phyloP scores from a whole-genome alignment of 2,888 invertebrate species.

The Notocelia uddmanniana region DNA sequence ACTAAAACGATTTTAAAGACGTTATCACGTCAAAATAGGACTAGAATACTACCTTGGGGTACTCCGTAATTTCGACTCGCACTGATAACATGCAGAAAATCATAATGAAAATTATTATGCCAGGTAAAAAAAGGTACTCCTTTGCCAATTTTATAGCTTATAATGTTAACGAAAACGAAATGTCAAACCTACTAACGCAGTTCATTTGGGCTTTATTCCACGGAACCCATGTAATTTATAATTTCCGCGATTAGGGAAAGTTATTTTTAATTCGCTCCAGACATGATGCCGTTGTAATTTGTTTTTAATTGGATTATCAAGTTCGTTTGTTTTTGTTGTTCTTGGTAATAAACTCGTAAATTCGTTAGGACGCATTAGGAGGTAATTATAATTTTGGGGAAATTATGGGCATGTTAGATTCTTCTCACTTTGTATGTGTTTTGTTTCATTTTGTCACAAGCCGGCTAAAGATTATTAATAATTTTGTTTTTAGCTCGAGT shows the following conservation, averaged over 20 bases:
- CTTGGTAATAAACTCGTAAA: conserved; percentile 21
- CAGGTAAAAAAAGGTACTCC: no score
- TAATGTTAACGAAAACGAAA: background rate
- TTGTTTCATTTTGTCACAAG: background rate
- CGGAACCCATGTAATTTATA: conserved; percentile 60
- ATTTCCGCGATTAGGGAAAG: conserved; percentile 61
- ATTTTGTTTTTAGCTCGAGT: background rate
- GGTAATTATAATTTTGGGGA: conserved; percentile 7
- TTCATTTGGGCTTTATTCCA: conserved; percentile 52
- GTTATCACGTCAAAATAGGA: no score
- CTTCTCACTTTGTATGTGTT: background rate
- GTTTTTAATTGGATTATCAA: conserved; percentile 43
- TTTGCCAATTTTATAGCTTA: no score
- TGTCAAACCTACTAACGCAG: conserved; percentile 18
- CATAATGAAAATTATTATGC: no score
- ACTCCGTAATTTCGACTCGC: no score
- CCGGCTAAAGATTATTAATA: background rate
- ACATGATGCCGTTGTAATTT: conserved; percentile 51
- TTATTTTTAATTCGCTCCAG: conserved; percentile 55
- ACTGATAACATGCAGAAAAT: no score
- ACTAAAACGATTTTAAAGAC: no score
- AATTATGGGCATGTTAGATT: background rate
- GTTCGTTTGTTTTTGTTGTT: conserved; percentile 38
- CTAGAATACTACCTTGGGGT: no score
- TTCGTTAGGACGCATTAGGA: conserved; percentile 28